phyloP scores from a whole-genome alignment of 2,888 invertebrate genomes.

The Epistrophe eligans region DNA sequence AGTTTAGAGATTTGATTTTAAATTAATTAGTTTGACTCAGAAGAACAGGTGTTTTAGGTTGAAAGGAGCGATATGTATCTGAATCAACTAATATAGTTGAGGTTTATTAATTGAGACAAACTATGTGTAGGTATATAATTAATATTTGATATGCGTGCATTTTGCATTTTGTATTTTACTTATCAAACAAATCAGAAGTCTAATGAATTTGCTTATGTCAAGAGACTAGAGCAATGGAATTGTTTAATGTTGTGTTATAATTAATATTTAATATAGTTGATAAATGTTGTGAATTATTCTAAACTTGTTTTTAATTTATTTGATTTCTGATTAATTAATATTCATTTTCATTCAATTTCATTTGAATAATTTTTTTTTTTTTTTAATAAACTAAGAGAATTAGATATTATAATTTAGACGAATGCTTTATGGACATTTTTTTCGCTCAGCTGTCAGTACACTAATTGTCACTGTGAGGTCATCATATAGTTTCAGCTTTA shows the following conservation, averaged over 20 bases:
- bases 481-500: no score
- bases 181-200: slow-evolving; percentile 20
- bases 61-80: slow-evolving; percentile 21
- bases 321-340: not conserved
- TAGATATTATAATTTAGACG: no score
- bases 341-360: not conserved
- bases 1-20: slow-evolving; percentile 16
- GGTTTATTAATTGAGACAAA: slow-evolving; percentile 26
- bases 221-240: slow-evolving; percentile 5
- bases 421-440: no score
- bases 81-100: not conserved
- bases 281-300: slow-evolving; percentile 13
- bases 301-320: not conserved
- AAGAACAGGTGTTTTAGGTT: slow-evolving; percentile 20
- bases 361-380: no score
- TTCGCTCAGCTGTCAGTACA: no score
- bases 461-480: no score
- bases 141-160: slow-evolving; percentile 8
- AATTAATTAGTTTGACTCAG: slow-evolving; percentile 21
- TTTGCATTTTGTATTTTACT: not conserved
- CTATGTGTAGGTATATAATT: slow-evolving; percentile 4
- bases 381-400: no score
- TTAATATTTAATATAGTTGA: slow-evolving; percentile 8
- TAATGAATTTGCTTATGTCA: slow-evolving; percentile 37
- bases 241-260: slow-evolving; percentile 17